Conservation (phyloP, 2,797 vertebrate species). For the Scarus forsteni region DNA sequence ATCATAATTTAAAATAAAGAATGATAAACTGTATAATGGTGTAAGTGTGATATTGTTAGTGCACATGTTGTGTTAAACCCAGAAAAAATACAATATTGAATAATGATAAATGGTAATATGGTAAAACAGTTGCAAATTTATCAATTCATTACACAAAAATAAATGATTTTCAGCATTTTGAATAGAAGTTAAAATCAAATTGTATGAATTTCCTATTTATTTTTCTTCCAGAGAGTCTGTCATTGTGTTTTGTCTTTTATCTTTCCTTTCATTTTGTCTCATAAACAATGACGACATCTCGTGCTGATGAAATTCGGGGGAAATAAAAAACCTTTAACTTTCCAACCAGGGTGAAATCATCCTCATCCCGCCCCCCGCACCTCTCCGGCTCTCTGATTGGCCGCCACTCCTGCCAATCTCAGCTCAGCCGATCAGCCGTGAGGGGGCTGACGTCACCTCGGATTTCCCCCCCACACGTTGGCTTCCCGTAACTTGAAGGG, state of each 20-base stretch:
- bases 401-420: slow-evolving; percentile 37
- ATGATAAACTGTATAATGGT: too few relatives aligned
- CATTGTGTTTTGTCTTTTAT: neutral
- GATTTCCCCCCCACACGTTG: slow-evolving; percentile 57
- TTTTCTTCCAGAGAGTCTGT: too few relatives aligned
- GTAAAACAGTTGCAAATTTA: too few relatives aligned
- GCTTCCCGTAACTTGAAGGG: slow-evolving; percentile 33
- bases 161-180: too few relatives aligned
- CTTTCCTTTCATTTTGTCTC: neutral
- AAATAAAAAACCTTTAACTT: neutral
- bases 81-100: too few relatives aligned
- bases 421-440: slow-evolving; percentile 62
- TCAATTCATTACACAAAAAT: too few relatives aligned
- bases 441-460: slow-evolving; percentile 63
- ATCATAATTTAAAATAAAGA: too few relatives aligned
- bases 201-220: too few relatives aligned
- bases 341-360: neutral
- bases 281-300: neutral
- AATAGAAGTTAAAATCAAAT: too few relatives aligned
- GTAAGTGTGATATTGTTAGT: too few relatives aligned
- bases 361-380: neutral
- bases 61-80: too few relatives aligned
- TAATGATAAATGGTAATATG: too few relatives aligned
- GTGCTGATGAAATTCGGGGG: slow-evolving; percentile 5
- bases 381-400: slow-evolving; percentile 57